Percentiles rank a stretch among this genome's conserved stretches.
Evolutionary conservation across 2,888 invertebrate genomes (phyloP).

Genomic region (Epinotia brunnichana): DNA sequence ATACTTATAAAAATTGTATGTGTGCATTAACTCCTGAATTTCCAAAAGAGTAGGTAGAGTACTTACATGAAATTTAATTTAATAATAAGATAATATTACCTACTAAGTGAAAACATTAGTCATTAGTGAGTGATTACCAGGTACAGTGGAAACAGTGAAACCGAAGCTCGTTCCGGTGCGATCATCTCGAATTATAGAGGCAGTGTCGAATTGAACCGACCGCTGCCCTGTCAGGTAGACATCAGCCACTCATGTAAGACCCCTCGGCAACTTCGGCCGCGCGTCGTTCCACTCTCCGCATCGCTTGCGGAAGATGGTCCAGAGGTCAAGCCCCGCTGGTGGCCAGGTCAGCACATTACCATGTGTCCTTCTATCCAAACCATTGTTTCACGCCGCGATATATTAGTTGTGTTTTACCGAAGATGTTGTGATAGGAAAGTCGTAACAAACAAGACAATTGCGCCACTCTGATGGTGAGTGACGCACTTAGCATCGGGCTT

Average conservation of each 20-base stretch:
- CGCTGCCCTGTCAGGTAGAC: conserved; percentile 62
- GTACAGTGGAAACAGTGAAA: conserved; percentile 60
- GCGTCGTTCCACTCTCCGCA: conserved; percentile 44
- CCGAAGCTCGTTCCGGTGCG: conserved; percentile 74
- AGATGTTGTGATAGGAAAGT: conserved; percentile 60
- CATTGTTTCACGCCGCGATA: conserved; percentile 68
- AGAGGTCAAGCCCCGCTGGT: conserved; percentile 59
- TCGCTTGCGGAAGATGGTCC: conserved; percentile 12
- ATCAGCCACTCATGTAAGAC: conserved; percentile 44
- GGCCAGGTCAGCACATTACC: conserved; percentile 52
- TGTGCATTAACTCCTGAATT: no score
- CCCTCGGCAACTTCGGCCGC: conserved; percentile 46
- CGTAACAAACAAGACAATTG: conserved; percentile 52
- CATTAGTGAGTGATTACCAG: neutral
- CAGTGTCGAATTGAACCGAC: conserved; percentile 72
- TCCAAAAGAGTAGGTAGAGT: neutral
- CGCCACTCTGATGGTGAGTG: conserved; percentile 44
- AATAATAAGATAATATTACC: neutral
- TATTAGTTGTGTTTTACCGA: conserved; percentile 62
- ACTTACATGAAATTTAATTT: neutral
- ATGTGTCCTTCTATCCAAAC: conserved; percentile 68
- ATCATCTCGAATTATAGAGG: conserved; percentile 68
- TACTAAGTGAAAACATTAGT: neutral
- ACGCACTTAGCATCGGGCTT: conserved; percentile 37
- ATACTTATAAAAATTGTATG: no score